Base-by-base conservation (phyloP, 2,113 vertebrate genomes). In the Forbesichthys papilliferus region DNA sequence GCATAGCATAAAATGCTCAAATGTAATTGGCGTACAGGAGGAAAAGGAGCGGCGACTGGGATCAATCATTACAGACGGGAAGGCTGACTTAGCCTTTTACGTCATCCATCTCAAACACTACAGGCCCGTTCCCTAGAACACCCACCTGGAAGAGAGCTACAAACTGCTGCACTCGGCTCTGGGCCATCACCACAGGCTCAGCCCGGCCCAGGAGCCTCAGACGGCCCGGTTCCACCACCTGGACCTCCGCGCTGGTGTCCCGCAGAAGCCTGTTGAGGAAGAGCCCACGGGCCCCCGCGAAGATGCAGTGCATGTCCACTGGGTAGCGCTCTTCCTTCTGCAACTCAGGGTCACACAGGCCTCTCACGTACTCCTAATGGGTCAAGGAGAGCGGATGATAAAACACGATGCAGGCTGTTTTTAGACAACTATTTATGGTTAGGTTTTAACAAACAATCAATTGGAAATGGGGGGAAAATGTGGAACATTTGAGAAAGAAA, bases 261-360 rank as follows among this genome's bases (percentile, higher is more conserved):
- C 93, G 93, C 71, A 96, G 92, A 34, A 99, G 92, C 13, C 94
- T 91, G 82, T 96, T 94, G 68, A 98, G 87, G 85, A 99, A 99
- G 20, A 97, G 92, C 49, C 90, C 94, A 42, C 92, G 90, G 0
- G 95, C 95, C 0, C 96, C 96, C 7, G 90, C 96, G 11, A 99
- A 98, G 86, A 99, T 96, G 72, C 98, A 98, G 82, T 99, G 97
- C 96, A 99, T 97, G 83, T 97, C 96, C 81, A 93, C 95, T 0
- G 98, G 98, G 78, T 99, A 99, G 3, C 75, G 64, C 74, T 99
- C 95, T 53, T 91, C 95, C 82, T 95, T 89, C 84, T 95, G 94
- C 48, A 98, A 88, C 74, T 99, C 98, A 11, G 97, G 98, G 85
- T 98, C 96, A 87, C 97, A 98, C 61, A 99, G 86, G 5, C 98